A percentile compares a stretch with the other conserved stretches of the same genome.
Evolutionary conservation across 2,888 invertebrate species (phyloP).

Genomic region (Dynastes maya): DNA sequence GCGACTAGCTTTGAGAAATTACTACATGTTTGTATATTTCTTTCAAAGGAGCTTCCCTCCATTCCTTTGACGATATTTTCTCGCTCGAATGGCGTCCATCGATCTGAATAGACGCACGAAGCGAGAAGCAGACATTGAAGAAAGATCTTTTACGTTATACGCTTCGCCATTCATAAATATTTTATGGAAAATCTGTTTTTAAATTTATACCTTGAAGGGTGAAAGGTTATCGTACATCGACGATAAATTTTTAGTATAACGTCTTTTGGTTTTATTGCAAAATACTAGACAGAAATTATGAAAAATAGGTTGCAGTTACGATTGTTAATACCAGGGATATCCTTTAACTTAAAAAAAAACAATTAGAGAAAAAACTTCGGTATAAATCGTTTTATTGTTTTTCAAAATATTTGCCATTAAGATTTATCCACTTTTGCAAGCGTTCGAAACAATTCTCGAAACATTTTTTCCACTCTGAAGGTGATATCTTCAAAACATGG

Average conservation of each 20-base stretch:
- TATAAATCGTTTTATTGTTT: no score
- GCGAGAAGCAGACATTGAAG: not conserved
- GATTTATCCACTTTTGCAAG: no score
- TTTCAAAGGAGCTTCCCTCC: slow-evolving; percentile 21
- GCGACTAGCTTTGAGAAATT: slow-evolving; percentile 14
- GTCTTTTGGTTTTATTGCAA: not conserved
- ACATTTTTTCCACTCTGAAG: no score
- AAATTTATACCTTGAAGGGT: slow-evolving; percentile 8
- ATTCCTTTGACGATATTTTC: slow-evolving; percentile 30
- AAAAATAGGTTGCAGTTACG: not conserved
- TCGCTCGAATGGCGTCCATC: slow-evolving; percentile 3
- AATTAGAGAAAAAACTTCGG: not conserved
- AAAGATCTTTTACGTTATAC: not conserved
- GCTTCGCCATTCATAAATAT: slow-evolving; percentile 28
- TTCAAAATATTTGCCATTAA: no score
- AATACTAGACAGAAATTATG: not conserved
- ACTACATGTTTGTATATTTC: slow-evolving; percentile 24
- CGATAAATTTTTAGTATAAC: not conserved
- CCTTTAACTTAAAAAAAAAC: not conserved
- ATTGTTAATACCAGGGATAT: not conserved
- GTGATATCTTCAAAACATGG: no score
- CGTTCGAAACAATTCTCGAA: no score
- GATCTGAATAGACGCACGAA: slow-evolving; percentile 1
- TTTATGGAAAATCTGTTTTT: slow-evolving; percentile 23
- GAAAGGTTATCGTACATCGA: not conserved